These are phyloP conservation scores for Hofmannophila pseudospretella DNA, from an alignment of 2,888 invertebrate genomes.

Conservation along the genomic window DNA sequence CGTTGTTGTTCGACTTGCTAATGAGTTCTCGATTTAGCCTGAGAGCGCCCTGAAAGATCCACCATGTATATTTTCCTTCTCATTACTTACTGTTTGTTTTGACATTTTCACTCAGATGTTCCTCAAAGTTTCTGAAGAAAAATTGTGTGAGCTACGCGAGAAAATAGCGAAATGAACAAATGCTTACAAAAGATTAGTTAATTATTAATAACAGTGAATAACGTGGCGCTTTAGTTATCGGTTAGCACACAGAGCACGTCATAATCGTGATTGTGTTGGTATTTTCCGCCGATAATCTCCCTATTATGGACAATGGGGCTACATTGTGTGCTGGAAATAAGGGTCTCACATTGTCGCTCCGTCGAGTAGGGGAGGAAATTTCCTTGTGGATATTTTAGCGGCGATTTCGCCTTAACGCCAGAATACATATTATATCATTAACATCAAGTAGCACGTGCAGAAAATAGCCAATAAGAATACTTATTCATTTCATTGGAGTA, in stretches of 20 bases:
- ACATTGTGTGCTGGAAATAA: conserved; percentile 34
- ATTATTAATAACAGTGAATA: conserved; percentile 1
- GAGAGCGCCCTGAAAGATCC: conserved; percentile 38
- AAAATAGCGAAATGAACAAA: not conserved
- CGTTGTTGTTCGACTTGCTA: conserved; percentile 64
- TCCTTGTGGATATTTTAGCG: conserved; percentile 21
- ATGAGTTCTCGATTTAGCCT: conserved; percentile 61
- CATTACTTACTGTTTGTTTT: conserved; percentile 49
- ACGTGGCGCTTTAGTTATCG: conserved; percentile 3
- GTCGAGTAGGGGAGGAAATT: conserved; percentile 23
- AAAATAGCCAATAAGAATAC: conserved; percentile 13
- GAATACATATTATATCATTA: conserved; percentile 31
- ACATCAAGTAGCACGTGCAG: conserved; percentile 20
- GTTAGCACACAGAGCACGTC: conserved; percentile 13
- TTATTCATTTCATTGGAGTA: not conserved
- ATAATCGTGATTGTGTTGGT: conserved; percentile 14
- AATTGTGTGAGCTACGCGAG: not conserved
- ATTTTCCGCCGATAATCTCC: conserved; percentile 31
- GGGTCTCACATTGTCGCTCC: conserved; percentile 35
- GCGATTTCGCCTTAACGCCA: conserved; percentile 18
- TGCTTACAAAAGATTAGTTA: not conserved
- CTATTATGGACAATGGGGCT: conserved; percentile 40
- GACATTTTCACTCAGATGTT: conserved; percentile 31
- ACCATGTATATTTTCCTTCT: conserved; percentile 38
- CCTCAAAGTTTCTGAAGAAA: conserved; percentile 8